A percentile compares a stretch with the other conserved stretches of the same genome.
Conservation (phyloP, 1,140 invertebrate genomes). For the Aphis gossypii region DNA sequence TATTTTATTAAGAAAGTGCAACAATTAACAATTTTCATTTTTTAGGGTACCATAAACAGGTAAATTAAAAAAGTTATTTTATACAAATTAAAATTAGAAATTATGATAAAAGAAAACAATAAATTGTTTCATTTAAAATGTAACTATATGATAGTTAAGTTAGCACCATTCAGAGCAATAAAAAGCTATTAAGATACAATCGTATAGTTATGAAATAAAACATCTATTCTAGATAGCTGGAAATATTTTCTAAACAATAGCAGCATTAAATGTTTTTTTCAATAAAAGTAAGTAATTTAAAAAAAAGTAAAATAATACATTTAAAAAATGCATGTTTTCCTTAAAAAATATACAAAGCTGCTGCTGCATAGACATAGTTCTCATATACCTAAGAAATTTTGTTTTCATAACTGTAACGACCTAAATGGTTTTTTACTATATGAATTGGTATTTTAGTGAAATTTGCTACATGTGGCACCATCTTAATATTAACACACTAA, state of each 20-base stretch:
- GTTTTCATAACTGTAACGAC: neutral
- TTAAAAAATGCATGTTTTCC: neutral
- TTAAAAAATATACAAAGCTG: neutral
- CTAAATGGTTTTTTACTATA: too few species aligned
- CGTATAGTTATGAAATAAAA: neutral
- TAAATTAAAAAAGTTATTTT: neutral
- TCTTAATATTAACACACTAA: neutral
- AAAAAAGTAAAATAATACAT: neutral
- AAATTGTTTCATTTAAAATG: too few species aligned
- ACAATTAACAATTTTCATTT: neutral
- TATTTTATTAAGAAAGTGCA: neutral
- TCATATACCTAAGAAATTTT: neutral
- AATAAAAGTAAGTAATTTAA: neutral
- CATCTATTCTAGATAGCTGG: neutral
- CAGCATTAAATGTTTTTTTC: neutral
- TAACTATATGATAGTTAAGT: neutral
- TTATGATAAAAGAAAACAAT: neutral
- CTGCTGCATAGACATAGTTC: neutral
- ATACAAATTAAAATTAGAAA: neutral
- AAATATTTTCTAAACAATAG: neutral
- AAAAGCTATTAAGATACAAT: neutral
- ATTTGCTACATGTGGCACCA: neutral
- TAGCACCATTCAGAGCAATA: neutral
- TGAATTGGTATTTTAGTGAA: neutral
- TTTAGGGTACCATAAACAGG: neutral